Conservation (phyloP, 2,797 vertebrate species). For the Chrysolophus pictus region DNA sequence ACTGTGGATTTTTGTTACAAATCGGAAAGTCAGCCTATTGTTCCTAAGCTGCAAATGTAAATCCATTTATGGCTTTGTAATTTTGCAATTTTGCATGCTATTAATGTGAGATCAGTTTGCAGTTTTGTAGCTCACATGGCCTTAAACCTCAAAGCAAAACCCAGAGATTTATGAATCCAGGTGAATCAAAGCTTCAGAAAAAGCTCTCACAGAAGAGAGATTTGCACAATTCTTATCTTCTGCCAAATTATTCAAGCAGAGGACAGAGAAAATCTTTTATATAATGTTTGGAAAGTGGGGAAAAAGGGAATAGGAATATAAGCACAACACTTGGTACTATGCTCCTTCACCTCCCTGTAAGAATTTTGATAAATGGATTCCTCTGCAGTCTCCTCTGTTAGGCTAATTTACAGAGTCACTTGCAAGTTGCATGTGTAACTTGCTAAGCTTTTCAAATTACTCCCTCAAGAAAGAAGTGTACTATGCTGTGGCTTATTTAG, state of each 20-base stretch:
- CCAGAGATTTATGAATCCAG: slow-evolving; percentile 56
- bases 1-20: background rate
- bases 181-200: slow-evolving; percentile 64
- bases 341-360: background rate
- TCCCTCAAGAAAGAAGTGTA: slow-evolving; percentile 36
- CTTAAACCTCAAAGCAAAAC: slow-evolving; percentile 56
- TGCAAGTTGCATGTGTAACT: slow-evolving; percentile 32
- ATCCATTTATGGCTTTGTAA: slow-evolving; percentile 56
- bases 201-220: slow-evolving; percentile 45
- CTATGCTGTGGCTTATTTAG: background rate
- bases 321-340: background rate
- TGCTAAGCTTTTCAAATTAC: slow-evolving; percentile 46
- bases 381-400: slow-evolving; percentile 39
- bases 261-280: slow-evolving; percentile 30
- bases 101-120: slow-evolving; percentile 38
- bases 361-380: slow-evolving; percentile 34
- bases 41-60: slow-evolving; percentile 53
- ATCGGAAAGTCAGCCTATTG: background rate
- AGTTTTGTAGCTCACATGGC: slow-evolving; percentile 35
- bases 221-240: slow-evolving; percentile 57
- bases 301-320: background rate
- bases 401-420: slow-evolving; percentile 45
- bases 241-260: slow-evolving; percentile 26
- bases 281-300: slow-evolving; percentile 14
- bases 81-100: slow-evolving; percentile 29